Evolutionary conservation across 2,113 vertebrate species (phyloP).

Genomic region (Pipra filicauda): DNA sequence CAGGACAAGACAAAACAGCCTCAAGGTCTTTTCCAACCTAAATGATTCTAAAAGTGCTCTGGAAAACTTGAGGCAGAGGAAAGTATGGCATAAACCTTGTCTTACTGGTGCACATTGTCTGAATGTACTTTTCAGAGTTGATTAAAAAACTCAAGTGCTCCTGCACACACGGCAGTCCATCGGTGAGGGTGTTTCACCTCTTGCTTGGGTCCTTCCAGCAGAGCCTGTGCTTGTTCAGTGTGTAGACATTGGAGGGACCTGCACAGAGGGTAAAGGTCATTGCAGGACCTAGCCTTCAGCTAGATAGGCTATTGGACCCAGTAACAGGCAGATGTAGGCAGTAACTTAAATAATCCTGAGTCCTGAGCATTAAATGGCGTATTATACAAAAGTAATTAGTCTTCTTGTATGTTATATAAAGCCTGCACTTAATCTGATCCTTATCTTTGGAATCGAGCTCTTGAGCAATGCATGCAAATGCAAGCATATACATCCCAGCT

Average conservation of each 20-base stretch:
- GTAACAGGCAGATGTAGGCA: not conserved
- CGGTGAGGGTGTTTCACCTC: not conserved
- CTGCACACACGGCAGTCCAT: not conserved
- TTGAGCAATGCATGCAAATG: not conserved
- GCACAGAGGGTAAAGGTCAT: not conserved
- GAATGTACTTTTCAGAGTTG: not conserved
- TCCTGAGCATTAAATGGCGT: not conserved
- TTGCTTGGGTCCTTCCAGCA: not conserved
- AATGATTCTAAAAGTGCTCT: not conserved
- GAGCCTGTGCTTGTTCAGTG: not conserved
- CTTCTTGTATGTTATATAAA: not conserved
- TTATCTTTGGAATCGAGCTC: not conserved
- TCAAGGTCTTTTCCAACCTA: not conserved
- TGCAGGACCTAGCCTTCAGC: not conserved
- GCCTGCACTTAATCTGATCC: not conserved
- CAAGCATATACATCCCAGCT: not conserved
- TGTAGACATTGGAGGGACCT: not conserved
- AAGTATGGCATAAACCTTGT: not conserved
- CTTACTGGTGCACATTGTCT: not conserved
- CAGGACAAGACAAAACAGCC: not conserved
- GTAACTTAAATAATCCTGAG: not conserved
- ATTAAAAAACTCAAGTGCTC: not conserved
- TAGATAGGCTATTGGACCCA: not conserved
- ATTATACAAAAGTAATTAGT: not conserved
- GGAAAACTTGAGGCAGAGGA: rapidly evolving